phyloP scores from a whole-genome alignment of 2,888 invertebrate genomes.

The Callyntrura guangdongensis region DNA sequence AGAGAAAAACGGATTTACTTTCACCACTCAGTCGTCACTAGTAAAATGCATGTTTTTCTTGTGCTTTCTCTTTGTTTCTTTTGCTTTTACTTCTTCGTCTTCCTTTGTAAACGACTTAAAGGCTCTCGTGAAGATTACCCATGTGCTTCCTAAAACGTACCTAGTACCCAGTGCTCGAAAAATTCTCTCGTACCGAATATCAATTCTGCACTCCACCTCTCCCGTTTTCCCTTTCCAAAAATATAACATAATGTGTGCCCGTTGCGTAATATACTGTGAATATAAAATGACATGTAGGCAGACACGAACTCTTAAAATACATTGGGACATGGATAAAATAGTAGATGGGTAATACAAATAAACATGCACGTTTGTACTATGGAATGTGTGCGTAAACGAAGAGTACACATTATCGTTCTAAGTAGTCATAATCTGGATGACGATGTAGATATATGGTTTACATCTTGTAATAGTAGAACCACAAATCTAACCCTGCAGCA shows the following conservation, averaged over 20 bases:
- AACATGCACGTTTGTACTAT: no score
- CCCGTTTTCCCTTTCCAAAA: no score
- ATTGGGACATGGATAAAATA: no score
- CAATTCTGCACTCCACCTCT: neutral
- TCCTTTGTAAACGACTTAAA: conserved; percentile 34
- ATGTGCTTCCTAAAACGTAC: neutral
- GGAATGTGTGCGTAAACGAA: neutral
- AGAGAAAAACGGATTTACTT: neutral
- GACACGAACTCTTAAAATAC: no score
- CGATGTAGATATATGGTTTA: neutral
- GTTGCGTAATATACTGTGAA: no score
- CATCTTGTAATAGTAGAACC: neutral
- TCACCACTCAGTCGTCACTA: conserved; percentile 1
- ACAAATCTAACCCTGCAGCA: neutral
- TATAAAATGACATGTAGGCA: no score
- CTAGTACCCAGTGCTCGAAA: neutral
- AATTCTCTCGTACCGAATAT: neutral
- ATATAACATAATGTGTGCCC: no score
- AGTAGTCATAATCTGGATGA: conserved; percentile 18
- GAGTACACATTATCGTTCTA: conserved; percentile 6
- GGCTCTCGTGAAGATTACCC: conserved; percentile 17
- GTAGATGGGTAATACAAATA: no score
- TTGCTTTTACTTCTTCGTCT: neutral
- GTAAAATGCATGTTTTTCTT: neutral
- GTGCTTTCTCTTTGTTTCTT: neutral